Evolutionary conservation across 2,888 invertebrate species (phyloP).

Genomic region (Cremastinae sp.): DNA sequence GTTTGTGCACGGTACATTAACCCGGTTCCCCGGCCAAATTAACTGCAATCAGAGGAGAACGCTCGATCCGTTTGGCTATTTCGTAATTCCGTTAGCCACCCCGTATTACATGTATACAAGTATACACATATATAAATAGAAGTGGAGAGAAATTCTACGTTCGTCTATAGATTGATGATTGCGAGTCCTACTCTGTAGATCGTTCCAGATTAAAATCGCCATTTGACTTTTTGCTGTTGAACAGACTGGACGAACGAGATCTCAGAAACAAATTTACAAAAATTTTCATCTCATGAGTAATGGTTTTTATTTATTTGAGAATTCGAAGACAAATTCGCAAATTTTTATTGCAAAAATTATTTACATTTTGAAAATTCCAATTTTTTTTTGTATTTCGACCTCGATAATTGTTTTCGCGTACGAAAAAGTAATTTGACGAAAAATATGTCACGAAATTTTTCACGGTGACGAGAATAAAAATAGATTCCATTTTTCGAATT

Average conservation of each 20-base stretch:
- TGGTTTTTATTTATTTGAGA: no score
- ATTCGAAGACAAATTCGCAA: no score
- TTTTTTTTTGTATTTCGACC: no score
- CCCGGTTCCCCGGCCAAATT: conserved; percentile 79
- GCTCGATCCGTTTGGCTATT: conserved; percentile 71
- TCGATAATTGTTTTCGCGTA: no score
- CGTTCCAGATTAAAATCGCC: conserved; percentile 66
- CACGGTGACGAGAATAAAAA: no score
- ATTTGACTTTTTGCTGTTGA: conserved; percentile 57
- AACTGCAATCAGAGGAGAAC: conserved; percentile 77
- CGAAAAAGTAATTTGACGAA: no score
- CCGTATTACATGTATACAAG: conserved; percentile 11
- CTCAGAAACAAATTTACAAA: not conserved
- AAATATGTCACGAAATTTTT: no score
- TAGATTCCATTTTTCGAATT: no score
- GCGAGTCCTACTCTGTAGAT: conserved; percentile 60
- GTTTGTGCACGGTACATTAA: conserved; percentile 78
- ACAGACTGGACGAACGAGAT: no score
- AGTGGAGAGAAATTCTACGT: conserved; percentile 23
- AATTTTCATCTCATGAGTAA: no score
- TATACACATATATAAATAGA: conserved; percentile 28
- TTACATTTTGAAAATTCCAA: no score
- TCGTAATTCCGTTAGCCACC: conserved; percentile 69
- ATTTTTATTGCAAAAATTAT: no score
- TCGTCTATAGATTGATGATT: conserved; percentile 12